These are phyloP conservation scores for Mirza zaza DNA, from an alignment of 2,113 vertebrate species.

Conservation along the genomic window DNA sequence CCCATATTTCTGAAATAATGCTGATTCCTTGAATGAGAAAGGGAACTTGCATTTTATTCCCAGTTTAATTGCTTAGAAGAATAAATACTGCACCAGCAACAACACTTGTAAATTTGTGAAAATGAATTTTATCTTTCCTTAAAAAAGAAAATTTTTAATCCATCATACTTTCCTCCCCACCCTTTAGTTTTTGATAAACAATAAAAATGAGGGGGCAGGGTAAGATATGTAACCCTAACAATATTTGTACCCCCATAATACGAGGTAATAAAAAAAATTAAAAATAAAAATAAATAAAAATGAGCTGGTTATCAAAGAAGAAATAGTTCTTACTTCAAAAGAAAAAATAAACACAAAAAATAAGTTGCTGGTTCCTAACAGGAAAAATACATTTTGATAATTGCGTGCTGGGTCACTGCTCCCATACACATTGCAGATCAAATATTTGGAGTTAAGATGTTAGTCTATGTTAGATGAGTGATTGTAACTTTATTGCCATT, in stretches of 20 bases:
- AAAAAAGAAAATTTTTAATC: conserved; percentile 80
- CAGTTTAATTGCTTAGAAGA: conserved; percentile 86
- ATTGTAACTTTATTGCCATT: conserved; percentile 88
- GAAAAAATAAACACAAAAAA: conserved; percentile 63
- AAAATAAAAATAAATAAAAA: conserved; percentile 79
- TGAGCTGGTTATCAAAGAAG: conserved; percentile 86
- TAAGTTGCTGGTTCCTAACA: conserved; percentile 89
- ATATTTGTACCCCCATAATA: too few relatives aligned
- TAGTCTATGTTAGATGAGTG: conserved; percentile 88
- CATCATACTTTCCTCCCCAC: conserved; percentile 76
- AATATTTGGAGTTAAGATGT: conserved; percentile 88
- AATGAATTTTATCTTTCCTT: conserved; percentile 88
- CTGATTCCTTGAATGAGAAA: conserved; percentile 81
- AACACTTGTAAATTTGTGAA: conserved; percentile 89
- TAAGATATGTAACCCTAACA: too few relatives aligned
- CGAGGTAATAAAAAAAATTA: too few relatives aligned
- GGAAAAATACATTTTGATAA: conserved; percentile 86
- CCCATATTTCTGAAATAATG: conserved; percentile 72
- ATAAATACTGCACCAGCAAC: conserved; percentile 94
- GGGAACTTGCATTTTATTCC: conserved; percentile 83
- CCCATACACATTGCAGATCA: conserved; percentile 88
- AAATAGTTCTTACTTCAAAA: conserved; percentile 83
- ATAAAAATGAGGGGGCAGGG: conserved; percentile 83
- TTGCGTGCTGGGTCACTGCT: conserved; percentile 85
- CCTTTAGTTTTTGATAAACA: conserved; percentile 90